Evolutionary conservation across 2,113 vertebrate species (phyloP).

Genomic region (Noctilio leporinus): DNA sequence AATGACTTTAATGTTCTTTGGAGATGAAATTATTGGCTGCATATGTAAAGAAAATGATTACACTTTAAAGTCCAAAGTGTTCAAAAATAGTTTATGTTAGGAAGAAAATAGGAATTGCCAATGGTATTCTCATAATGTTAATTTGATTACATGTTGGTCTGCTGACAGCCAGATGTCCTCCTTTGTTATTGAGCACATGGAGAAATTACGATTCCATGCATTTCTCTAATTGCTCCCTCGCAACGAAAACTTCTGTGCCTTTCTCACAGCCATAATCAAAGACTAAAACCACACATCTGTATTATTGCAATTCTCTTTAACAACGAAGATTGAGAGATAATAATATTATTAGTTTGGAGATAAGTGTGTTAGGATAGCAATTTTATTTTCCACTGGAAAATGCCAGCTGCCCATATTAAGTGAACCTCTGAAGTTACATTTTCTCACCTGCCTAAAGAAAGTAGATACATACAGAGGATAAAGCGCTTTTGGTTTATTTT

Average conservation of each 20-base stretch:
- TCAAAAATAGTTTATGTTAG: conserved; percentile 36
- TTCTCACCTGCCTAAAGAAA: conserved; percentile 51
- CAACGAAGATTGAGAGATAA: conserved; percentile 50
- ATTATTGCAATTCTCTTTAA: conserved; percentile 22
- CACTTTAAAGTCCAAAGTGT: conserved; percentile 36
- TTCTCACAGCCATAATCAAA: conserved; percentile 39
- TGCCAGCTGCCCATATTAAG: conserved; percentile 49
- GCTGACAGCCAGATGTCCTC: neutral
- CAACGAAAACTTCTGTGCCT: conserved; percentile 24
- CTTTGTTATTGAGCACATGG: neutral
- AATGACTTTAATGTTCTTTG: neutral
- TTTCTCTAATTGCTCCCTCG: conserved; percentile 34
- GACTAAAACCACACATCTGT: conserved; percentile 34
- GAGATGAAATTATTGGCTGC: conserved; percentile 26
- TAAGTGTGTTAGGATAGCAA: conserved; percentile 36
- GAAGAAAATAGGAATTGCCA: conserved; percentile 27
- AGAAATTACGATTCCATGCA: conserved; percentile 14
- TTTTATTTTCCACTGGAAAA: conserved; percentile 52
- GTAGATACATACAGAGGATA: conserved; percentile 27
- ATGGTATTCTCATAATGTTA: conserved; percentile 18
- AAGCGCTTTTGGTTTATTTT: conserved; percentile 59
- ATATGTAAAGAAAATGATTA: conserved; percentile 16
- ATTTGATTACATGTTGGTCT: conserved; percentile 35
- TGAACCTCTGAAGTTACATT: conserved; percentile 44
- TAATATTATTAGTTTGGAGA: conserved; percentile 57